Conservation (phyloP, 2,797 vertebrate species). For the Florisuga fusca region DNA sequence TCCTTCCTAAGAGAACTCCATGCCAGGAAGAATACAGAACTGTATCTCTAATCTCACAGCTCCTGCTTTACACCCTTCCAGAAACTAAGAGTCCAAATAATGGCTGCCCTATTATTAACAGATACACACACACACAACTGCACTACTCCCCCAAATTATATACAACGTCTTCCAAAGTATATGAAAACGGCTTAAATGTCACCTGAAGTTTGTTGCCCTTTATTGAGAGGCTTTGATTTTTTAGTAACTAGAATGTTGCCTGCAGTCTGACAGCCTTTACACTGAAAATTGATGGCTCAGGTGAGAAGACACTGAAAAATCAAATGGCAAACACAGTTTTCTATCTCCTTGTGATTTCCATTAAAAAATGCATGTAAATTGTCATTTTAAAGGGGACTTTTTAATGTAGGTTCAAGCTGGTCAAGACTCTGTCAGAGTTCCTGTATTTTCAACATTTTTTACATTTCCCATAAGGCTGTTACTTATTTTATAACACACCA, state of each 20-base stretch:
- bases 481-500: fast-evolving
- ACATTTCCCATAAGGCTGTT: background rate
- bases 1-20: background rate
- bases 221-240: background rate
- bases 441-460: background rate
- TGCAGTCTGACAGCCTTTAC: background rate
- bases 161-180: background rate
- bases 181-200: background rate
- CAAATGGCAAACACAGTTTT: background rate
- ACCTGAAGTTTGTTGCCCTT: background rate
- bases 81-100: background rate
- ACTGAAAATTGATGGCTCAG: background rate
- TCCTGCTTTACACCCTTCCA: background rate
- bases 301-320: background rate
- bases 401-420: background rate
- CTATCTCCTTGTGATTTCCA: background rate
- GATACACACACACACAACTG: background rate
- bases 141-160: background rate
- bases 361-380: background rate
- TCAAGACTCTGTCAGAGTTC: background rate
- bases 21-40: background rate
- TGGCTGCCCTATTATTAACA: background rate
- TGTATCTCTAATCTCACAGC: background rate
- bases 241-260: background rate
- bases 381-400: background rate